Evolutionary conservation across 2,888 invertebrate species (phyloP), one percentile per base, ranked within the genome.

Genomic region (Actias luna): DNA sequence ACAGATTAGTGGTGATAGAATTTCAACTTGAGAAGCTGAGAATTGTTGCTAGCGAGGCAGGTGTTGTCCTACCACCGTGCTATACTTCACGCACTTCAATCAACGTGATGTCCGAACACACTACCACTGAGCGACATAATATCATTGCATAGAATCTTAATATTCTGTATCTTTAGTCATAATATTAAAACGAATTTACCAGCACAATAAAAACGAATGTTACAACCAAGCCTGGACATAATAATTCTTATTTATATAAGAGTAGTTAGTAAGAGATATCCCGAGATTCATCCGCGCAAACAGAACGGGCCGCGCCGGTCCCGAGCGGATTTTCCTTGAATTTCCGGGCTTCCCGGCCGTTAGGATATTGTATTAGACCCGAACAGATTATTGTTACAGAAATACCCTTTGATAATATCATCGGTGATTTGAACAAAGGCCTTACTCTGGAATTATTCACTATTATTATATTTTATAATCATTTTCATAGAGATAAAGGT

Each of bases 321-420:
- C 39, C 55, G 27, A 33, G 14, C 36, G 36, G 60, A 27, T 61
- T 61, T 55, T 55, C 61, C 29, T 36, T 61, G 55, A 55, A 61
- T 61, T 18, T 61, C 61, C 61, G 61, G 61, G 55, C 10, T 61
- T 61, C 39, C 57, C 46, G 39, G 57, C 29, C 29, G 39, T 52
- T 36, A 60, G 55, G 61, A 61, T 61, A 61, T 61, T 52, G 46
- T 61, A 61, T 61, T 22, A 52, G 55, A 61, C 36, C 60, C 55
- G 46, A 29, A 55, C 50, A 39, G 55, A 61, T 61, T 61, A 61
- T 55, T 36, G 18, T 52, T n/a, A 50, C 61, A 39, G 55, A 57
- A 55, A 61, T 61, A 55, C 39, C 39, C 55, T 61, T 57, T 55
- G 39, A 55, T 50, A 50, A 50, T 50, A 50, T 50, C 46, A 50